Evolutionary conservation across 2,888 invertebrate genomes (phyloP).

Genomic region (Xylophagus ater): DNA sequence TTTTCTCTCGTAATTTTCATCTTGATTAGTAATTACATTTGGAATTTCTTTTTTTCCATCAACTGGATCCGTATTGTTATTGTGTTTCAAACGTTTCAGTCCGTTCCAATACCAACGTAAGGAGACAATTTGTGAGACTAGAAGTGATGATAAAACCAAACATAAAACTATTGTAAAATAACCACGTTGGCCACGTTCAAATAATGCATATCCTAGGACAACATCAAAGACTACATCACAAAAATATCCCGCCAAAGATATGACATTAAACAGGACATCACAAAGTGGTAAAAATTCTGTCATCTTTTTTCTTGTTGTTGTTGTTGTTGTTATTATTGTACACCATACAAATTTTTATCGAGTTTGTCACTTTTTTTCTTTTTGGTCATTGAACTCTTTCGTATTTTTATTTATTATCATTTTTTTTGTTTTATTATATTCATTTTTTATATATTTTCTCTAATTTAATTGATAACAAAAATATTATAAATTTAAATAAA

Average conservation of each 20-base stretch:
- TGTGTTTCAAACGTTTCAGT: conserved; percentile 6
- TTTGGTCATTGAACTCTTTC: conserved; percentile 18
- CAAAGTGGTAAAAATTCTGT: conserved; percentile 83
- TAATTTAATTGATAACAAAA: too few species aligned
- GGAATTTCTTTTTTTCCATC: conserved; percentile 12
- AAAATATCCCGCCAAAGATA: conserved; percentile 79
- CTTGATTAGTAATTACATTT: neutral
- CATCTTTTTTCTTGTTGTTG: too few species aligned
- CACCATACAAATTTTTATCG: conserved; percentile 1
- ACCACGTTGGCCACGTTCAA: conserved; percentile 52
- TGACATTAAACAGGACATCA: conserved; percentile 84
- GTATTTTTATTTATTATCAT: too few species aligned
- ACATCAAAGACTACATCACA: conserved; percentile 85
- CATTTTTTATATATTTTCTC: too few species aligned
- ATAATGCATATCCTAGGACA: conserved; percentile 72
- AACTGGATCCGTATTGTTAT: neutral
- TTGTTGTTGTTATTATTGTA: neutral
- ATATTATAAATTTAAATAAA: too few species aligned
- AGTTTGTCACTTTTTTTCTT: conserved; percentile 10
- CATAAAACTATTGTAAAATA: conserved; percentile 58
- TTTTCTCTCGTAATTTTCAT: conserved; percentile 9
- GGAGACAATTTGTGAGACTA: conserved; percentile 66
- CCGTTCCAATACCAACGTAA: conserved; percentile 57
- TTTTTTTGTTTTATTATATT: too few species aligned
- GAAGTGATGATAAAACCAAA: conserved; percentile 58